Evolutionary conservation across 2,113 vertebrate species (phyloP).

Genomic region (Ageneiosus marmoratus): DNA sequence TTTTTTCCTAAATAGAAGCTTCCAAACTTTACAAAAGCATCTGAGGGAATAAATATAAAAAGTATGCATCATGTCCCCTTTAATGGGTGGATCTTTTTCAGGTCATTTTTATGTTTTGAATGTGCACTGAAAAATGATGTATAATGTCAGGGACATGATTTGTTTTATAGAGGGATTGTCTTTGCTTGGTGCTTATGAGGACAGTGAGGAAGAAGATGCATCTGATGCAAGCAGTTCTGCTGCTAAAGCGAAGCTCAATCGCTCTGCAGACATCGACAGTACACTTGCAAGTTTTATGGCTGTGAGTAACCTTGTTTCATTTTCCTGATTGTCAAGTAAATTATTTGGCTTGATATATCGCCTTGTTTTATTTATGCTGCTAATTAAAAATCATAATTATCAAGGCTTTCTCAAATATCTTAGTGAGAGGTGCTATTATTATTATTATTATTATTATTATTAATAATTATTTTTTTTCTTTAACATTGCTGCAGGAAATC

Average conservation of each 20-base stretch:
- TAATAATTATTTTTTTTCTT: no score
- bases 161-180: slow-evolving; percentile 84
- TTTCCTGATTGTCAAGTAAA: background rate
- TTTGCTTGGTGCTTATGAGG: slow-evolving; percentile 92
- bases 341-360: background rate
- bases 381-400: background rate
- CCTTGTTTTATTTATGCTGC: background rate
- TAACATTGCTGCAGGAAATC: slow-evolving; percentile 79
- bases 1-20: no score
- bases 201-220: slow-evolving; percentile 91
- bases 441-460: no score
- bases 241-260: slow-evolving; percentile 73
- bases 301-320: slow-evolving; percentile 70
- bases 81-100: no score
- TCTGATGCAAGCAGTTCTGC: slow-evolving; percentile 60
- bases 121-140: background rate
- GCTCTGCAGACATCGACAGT: slow-evolving; percentile 88
- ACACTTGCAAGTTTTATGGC: slow-evolving; percentile 95
- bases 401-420: background rate
- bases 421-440: background rate
- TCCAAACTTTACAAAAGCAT: no score
- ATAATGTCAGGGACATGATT: background rate
- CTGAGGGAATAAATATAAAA: no score
- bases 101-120: background rate
- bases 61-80: no score